Conservation (phyloP, 2,113 vertebrate genomes). For the Corythornis vintsioides region DNA sequence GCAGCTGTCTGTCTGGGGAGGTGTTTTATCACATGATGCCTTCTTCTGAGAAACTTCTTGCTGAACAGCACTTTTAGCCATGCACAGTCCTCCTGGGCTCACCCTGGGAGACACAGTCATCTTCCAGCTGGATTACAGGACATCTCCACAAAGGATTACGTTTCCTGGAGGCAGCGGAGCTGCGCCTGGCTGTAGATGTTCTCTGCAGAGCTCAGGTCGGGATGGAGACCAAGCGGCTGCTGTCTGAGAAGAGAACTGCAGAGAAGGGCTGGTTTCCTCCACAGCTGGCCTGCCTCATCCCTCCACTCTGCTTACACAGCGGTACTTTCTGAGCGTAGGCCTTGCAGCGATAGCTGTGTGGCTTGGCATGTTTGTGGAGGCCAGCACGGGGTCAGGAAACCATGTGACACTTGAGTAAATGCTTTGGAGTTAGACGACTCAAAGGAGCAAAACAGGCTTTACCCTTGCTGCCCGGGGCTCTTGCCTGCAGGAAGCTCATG, state of each 20-base stretch:
- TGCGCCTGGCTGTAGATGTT: neutral
- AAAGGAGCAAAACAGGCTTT: neutral
- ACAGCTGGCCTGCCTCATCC: conserved; percentile 56
- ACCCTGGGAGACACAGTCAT: conserved; percentile 21
- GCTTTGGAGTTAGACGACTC: neutral
- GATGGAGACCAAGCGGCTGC: conserved; percentile 12
- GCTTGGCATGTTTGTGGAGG: conserved; percentile 57
- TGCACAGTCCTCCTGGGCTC: neutral
- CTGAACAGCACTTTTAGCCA: conserved; percentile 4
- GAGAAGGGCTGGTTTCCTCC: neutral
- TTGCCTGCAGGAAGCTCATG: conserved; percentile 16
- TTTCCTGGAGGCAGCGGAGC: conserved; percentile 13
- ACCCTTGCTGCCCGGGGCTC: neutral
- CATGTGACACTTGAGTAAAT: neutral
- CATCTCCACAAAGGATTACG: conserved; percentile 23
- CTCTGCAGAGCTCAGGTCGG: conserved; percentile 5
- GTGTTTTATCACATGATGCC: conserved; percentile 1
- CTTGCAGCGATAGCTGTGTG: conserved; percentile 41
- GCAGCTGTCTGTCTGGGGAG: neutral
- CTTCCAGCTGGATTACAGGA: conserved; percentile 35
- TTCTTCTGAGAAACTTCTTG: conserved; percentile 32
- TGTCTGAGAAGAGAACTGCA: neutral
- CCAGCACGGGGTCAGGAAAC: conserved; percentile 43
- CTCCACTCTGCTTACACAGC: conserved; percentile 40
- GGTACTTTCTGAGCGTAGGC: neutral